Conservation (phyloP, 2,113 vertebrate genomes). For the Gallinago jamesoni region DNA sequence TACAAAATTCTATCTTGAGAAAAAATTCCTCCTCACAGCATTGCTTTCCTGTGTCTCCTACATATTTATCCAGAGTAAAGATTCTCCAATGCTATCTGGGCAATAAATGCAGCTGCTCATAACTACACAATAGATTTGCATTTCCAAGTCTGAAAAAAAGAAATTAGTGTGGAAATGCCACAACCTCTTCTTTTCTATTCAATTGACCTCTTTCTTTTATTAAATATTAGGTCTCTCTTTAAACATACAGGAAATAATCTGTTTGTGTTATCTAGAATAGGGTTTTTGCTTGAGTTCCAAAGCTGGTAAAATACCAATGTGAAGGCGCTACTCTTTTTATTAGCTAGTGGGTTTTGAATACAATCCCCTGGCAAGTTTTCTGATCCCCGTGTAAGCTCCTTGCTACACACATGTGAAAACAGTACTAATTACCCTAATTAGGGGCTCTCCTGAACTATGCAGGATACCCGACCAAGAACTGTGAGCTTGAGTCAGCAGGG, state of each 20-base stretch:
- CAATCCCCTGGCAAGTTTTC: background rate
- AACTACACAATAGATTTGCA: background rate
- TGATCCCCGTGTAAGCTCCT: background rate
- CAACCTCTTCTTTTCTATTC: background rate
- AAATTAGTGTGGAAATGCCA: background rate
- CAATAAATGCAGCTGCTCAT: background rate
- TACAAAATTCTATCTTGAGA: background rate
- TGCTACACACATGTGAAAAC: background rate
- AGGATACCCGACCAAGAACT: background rate
- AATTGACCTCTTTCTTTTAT: background rate
- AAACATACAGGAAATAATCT: background rate
- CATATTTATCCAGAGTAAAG: background rate
- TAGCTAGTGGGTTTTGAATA: background rate
- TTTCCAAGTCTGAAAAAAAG: background rate
- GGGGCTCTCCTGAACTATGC: background rate
- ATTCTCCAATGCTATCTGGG: background rate
- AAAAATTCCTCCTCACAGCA: background rate
- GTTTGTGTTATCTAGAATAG: background rate
- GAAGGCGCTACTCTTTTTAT: background rate
- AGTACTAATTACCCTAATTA: background rate
- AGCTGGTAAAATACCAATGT: background rate
- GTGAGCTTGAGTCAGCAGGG: background rate
- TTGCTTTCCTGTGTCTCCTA: background rate
- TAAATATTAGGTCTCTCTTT: background rate
- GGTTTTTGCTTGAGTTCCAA: background rate